These are phyloP conservation scores for Triops longicaudatus DNA, from an alignment of 1,140 invertebrate genomes.

Conservation along the genomic window DNA sequence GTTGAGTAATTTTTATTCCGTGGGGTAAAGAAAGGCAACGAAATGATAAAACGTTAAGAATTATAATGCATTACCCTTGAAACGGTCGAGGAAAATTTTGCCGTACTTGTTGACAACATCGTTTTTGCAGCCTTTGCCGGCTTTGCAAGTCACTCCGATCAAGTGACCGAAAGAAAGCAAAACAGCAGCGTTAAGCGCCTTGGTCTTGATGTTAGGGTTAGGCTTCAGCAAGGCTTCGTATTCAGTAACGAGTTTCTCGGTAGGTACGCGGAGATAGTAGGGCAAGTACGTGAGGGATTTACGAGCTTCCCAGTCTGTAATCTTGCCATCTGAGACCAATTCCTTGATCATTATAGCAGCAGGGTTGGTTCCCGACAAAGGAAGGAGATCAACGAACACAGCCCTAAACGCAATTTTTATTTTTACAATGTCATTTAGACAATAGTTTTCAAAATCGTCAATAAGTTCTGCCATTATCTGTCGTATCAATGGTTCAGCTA, in stretches of 20 bases:
- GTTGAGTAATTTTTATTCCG: too few species aligned
- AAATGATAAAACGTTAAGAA: too few species aligned
- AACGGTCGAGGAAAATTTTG: constrained; percentile 23
- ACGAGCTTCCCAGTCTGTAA: constrained; percentile 27
- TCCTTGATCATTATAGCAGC: constrained; percentile 29
- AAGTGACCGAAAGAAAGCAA: constrained; percentile 26
- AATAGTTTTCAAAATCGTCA: not conserved
- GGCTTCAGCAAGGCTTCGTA: constrained; percentile 25
- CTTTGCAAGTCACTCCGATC: constrained; percentile 21
- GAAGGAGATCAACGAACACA: constrained; percentile 22
- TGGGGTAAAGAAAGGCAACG: too few species aligned
- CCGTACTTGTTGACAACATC: constrained; percentile 24
- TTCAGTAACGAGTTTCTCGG: constrained; percentile 26
- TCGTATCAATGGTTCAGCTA: too few species aligned
- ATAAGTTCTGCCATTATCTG: too few species aligned
- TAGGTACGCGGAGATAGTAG: constrained; percentile 26
- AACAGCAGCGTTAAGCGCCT: constrained; percentile 22
- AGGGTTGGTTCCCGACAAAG: constrained; percentile 26
- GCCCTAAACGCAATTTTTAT: not conserved
- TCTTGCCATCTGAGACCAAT: constrained; percentile 18
- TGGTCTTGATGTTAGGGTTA: constrained; percentile 24
- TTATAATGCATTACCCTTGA: not conserved
- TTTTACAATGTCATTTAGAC: not conserved
- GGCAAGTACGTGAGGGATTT: constrained; percentile 23
- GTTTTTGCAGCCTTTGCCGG: constrained; percentile 23